Base-by-base conservation (phyloP, 1,140 invertebrate species). In the Drosophila watanabei region DNA sequence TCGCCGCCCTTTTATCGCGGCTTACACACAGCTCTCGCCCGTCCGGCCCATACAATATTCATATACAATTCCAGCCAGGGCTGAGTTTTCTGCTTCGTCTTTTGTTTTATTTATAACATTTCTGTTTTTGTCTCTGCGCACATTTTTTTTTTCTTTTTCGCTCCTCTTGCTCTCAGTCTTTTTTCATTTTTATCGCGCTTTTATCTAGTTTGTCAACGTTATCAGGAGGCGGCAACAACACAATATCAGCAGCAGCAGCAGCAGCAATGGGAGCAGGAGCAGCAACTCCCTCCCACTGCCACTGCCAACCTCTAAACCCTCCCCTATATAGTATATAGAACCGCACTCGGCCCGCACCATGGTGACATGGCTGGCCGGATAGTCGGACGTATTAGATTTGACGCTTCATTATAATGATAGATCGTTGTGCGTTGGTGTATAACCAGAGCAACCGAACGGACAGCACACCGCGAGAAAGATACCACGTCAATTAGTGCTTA, bases 141-240 rank as follows among this genome's bases (percentile, higher is more conserved):
- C 75, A 86, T 48, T 77, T 79, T 82, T 68, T 24, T 18, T 13
- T 49, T 24, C 16, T 28, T 30, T 16, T 24, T 24, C 20, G 46
- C 14, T 49, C 16, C 18, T 73, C 80, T 49, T 14, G 65, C 79
- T 48, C 33, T 85, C 13, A 61, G 78, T 49, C 43, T 80, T 79
- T 56, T 56, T 90, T 82, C 64, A 73, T 80, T 90, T 89, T 90
- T 90, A 91, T 90, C 86, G 82, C 79, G 72, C 82, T 90, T 86
- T 91, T 90, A 90, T 90, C 86, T 91, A 86, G 82, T 90, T 90
- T 90, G 82, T 90, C 87, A 89, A 90, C 82, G 69, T 89, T 89
- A 89, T 89, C 85, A 79, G 60, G 33, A 61, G 61, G 39, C 78
- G 60, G 37, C 49, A 56, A 60, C 48, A 69, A 28, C 59, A 28